phyloP scores from a whole-genome alignment of 2,888 invertebrate genomes.

The Cheilosia urbana region DNA sequence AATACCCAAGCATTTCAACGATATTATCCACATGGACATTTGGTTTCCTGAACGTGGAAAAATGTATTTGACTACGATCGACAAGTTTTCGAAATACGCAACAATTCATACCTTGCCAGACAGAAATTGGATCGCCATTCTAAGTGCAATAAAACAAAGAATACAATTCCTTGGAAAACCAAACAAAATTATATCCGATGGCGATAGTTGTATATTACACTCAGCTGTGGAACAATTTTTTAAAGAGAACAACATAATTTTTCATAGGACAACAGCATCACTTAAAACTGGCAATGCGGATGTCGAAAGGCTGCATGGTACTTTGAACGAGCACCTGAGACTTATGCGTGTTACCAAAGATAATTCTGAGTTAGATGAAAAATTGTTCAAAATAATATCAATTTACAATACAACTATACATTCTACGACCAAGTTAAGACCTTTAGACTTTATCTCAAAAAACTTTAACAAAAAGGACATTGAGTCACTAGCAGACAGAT shows the following conservation, averaged over 20 bases:
- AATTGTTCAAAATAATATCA: conserved; percentile 27
- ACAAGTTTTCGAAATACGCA: conserved; percentile 34
- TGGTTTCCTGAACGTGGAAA: conserved; percentile 10
- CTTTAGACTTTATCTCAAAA: conserved; percentile 49
- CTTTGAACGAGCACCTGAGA: conserved; percentile 13
- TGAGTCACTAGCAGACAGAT: neutral
- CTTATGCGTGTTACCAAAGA: neutral
- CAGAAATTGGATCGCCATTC: conserved; percentile 35
- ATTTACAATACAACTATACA: conserved; percentile 36
- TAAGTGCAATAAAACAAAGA: conserved; percentile 24
- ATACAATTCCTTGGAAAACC: conserved; percentile 35
- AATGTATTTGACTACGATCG: conserved; percentile 14
- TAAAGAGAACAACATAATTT: conserved; percentile 4
- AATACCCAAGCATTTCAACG: conserved; percentile 4
- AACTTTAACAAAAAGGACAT: conserved; percentile 22
- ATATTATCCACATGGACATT: conserved; percentile 31
- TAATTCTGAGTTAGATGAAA: conserved; percentile 44
- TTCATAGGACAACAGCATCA: conserved; percentile 21
- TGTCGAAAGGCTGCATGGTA: conserved; percentile 22
- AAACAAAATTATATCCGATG: conserved; percentile 6
- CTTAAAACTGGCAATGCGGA: conserved; percentile 16
- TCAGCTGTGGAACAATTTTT: conserved; percentile 31
- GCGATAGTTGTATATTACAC: conserved; percentile 15
- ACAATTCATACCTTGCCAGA: conserved; percentile 20
- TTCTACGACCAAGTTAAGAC: conserved; percentile 35